Base-by-base conservation (phyloP, 2,797 vertebrate genomes). In the Crenuchus spilurus region DNA sequence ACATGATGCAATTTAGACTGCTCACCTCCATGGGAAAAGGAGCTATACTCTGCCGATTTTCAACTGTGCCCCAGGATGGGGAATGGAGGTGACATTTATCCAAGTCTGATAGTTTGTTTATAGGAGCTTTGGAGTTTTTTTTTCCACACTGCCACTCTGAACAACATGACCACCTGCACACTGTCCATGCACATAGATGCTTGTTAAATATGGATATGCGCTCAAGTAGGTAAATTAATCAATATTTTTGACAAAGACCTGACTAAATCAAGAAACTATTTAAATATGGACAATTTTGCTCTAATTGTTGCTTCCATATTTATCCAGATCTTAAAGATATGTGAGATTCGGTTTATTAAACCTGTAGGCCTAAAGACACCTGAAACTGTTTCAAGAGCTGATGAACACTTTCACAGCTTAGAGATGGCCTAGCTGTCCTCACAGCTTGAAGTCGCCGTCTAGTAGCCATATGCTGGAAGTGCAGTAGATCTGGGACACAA, bases 1-100 rank as follows among this genome's bases (percentile, higher is more conserved):
- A 79, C 35, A 80, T 81, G 69, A 82, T 70, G 77, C 82, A 84
- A 82, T 39, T 28, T 24, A 46, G 61, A 44, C 62, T 76, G n/a
- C 33, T 76, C 68, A 71, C 52, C 42, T 76, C 75, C 42, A 66
- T 72, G 68, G 68, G 68, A 76, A 76, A 52, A 63, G 46, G 28
- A 48, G 67, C 57, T 33, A 65, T 42, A 42, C 41, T 8, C 68
- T 71, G 46, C 55, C 24, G 30, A 30, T 44, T 18, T 35, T 60
- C 68, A 35, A 41, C 35, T 4, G 35, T n/a, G n/a, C n/a, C n/a
- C 48, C n/a, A 20, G 60, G 48, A 37, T 31, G 20, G 11, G 46
- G 39, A 63, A 48, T 65, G 41, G 22, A 76, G 18, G 30, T 48
- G 42, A 65, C 10, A 26, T 13, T 18, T 22, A 48, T 46, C 26